phyloP scores from a whole-genome alignment of 2,888 invertebrate species.

The Nemurella pictetii region DNA sequence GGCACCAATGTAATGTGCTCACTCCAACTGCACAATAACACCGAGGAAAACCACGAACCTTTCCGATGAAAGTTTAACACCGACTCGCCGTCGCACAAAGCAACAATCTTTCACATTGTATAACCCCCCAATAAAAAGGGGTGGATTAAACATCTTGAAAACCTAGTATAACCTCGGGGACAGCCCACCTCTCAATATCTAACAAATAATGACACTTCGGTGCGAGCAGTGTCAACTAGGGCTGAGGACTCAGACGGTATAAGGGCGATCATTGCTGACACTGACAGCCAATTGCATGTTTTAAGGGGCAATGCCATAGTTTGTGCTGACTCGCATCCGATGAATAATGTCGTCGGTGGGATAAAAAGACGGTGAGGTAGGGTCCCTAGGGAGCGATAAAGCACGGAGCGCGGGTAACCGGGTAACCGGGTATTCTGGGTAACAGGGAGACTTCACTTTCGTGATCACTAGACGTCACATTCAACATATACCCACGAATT shows the following conservation, averaged over 20 bases:
- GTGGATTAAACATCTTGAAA: neutral
- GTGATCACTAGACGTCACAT: neutral
- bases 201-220: neutral
- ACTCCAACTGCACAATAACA: too few relatives aligned
- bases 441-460: neutral
- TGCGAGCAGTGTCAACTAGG: neutral
- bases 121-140: neutral
- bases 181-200: neutral
- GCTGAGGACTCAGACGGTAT: neutral
- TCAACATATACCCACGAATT: neutral
- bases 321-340: conserved; percentile 25
- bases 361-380: conserved; percentile 4
- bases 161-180: neutral
- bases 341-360: conserved; percentile 17
- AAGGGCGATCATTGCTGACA: conserved; percentile 15
- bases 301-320: conserved; percentile 14
- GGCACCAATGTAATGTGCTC: neutral
- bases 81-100: neutral
- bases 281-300: conserved; percentile 22
- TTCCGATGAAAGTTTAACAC: neutral
- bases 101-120: neutral
- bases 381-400: conserved; percentile 8
- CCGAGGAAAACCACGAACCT: too few relatives aligned
- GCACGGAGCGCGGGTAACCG: neutral
- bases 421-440: too few relatives aligned